Base-by-base conservation (phyloP, 1,140 invertebrate genomes). In the Microplitis demolitor region DNA sequence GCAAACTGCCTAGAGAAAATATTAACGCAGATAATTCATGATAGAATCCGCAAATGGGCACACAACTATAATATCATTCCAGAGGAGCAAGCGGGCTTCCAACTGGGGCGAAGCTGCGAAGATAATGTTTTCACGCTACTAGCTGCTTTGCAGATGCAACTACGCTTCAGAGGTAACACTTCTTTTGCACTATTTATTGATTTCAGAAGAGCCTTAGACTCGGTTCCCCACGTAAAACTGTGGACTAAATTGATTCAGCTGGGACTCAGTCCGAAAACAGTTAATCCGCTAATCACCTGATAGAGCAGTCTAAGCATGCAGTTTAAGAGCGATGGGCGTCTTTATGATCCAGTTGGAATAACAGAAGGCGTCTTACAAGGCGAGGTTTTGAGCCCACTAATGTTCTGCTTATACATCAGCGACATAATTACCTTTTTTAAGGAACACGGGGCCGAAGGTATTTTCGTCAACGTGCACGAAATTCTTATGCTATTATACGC, bases 1-100 rank as follows among this genome's bases (percentile, higher is more conserved):
- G 39, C 71, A 0, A 72, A 66, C 16, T n/a, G 16, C 37, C 16
- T 56, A 5, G 16, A 66, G 34, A 77, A 77, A 72, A 45, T 77
- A 5, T 77, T 76, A 33, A 75, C 75, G 3, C 54, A 63, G 11
- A 56, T 75, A 8, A 14, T 75, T 4, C 35, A 71, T 9, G 62
- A 50, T 16, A 72, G 77, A 66, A 13, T 78, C 16, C 45, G 11
- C 0, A 50, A 70, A 16, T 76, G 77, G 77, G 73, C 73, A 5
- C 62, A 69, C 14, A 16, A 54, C 58, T 61, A 60, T 16, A 24
- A 70, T 3, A 72, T 75, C 24, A 51, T 77, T 24, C 75, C 75
- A 31, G 73, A 77, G 34, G 72, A 60, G 50, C 71, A 78, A 72
- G 75, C 67, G 8, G 77, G 62, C n/a, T 76, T 66, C 54, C 35